Evolutionary conservation across 2,888 invertebrate genomes (phyloP), one percentile per base, ranked within the genome.

Genomic region (Schizaphis graminum): DNA sequence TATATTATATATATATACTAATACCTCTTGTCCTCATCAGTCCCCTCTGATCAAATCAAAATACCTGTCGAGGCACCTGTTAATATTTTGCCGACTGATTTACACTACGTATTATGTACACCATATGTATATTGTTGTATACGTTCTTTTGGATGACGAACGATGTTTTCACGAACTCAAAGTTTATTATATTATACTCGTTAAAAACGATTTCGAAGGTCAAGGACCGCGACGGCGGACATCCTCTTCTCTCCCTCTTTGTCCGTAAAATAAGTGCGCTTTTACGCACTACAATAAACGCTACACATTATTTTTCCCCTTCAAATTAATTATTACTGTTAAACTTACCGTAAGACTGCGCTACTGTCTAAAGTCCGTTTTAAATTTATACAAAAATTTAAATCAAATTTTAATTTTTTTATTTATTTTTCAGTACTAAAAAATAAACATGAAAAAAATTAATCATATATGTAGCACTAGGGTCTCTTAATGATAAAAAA

Each of bases 201-300:
- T 92, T 89, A 44, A 89, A 77, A 93, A 93, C 88, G 92, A 93
- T 93, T 93, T 93, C 88, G 92, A 89, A 93, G 92, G 92, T 93
- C 92, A 93, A 93, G 92, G 92, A 89, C 88, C 92, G 88, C 92
- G 88, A 77, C 88, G 53, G 67, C 88, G 77, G 88, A 89, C 92
- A 53, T 93, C 88, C 92, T 89, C 88, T 93, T 56, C 67, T n/a
- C 85, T 86, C 53, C 86, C 77, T 44, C 77, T 77, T 61, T 16
- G 47, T 3, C 53, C 24, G n/a, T 77, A 93, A 88, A 93, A 53
- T 89, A 88, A 92, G 53, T 93, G 77, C 77, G 77, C 56, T 89
- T 93, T 93, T 89, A 93, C 53, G 44, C 77, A 53, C 77, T 35
- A 5, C 35, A 77, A 21, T 3, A 5, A n/a, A 16, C 57, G 13